Base-by-base conservation (phyloP, 1,140 invertebrate species). In the Whitmania pigra region DNA sequence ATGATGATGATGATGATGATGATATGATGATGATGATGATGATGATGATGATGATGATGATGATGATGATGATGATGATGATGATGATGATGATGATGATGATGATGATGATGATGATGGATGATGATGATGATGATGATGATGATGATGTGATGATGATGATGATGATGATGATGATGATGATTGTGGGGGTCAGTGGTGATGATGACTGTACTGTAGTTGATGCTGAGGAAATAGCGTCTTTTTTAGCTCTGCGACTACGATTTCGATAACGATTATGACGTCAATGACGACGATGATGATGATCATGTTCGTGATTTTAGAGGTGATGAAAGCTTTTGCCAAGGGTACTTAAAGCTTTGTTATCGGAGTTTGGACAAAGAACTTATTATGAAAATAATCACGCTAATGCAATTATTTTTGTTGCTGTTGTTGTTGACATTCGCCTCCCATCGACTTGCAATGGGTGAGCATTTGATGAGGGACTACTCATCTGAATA, bases 101-200 rank as follows among this genome's bases (percentile, higher is more conserved):
- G 54, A 57, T 57, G 54, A n/a, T n/a, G n/a, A n/a, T n/a, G n/a
- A n/a, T n/a, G n/a, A n/a, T n/a, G n/a, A n/a, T n/a, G n/a, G n/a
- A n/a, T n/a, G n/a, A n/a, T n/a, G n/a, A n/a, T n/a, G n/a, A n/a
- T n/a, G 9, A 4, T n/a, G 54, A 57, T 57, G 9, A 9, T 25
- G 20, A 9, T 25, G 25, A n/a, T 57, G 54, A 57, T 57, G n/a
- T n/a, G 25, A 57, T 9, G 54, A 57, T 25, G 54, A 57, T 57
- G 54, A 9, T n/a, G 54, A 57, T n/a, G 54, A 9, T 57, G 54
- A 57, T 57, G 54, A n/a, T 57, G 54, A 57, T 63, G 57, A 63
- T 63, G 57, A 15, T 31, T 4, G 11, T n/a, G 57, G 9, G 7
- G 57, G 11, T 25, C 15, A 7, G 20, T 63, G 57, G 29, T 63